Base-by-base conservation (phyloP, 2,797 vertebrate genomes). In the Hoplostethus atlanticus region DNA sequence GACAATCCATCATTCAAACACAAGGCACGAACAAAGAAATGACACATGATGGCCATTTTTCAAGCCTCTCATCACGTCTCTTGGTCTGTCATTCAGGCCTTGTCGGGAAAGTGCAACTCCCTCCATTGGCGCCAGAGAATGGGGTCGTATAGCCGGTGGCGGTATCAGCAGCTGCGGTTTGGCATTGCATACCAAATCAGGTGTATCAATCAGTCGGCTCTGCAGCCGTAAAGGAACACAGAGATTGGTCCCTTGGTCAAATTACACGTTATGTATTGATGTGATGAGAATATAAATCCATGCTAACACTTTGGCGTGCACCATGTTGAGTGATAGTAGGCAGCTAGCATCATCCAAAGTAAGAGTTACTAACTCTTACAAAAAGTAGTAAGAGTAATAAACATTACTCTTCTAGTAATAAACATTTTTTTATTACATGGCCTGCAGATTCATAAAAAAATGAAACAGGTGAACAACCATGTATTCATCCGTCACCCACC, bases 171-270 rank as follows among this genome's bases (percentile, higher is more conserved):
- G 71, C 28, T 15, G 34, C 16, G 12, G 12, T 53, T 53, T 65
- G 54, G 48, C 40, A 42, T 12, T 25, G 64, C 67, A 67, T 30
- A 68, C 63, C 54, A 15, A 16, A 76, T 77, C 30, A 69, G 67
- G 16, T 77, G 42, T 6, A 48, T 59, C 38, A 66, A 34, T 48
- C 46, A 54, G 57, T 0, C 48, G 31, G n/a, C 63, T 36, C 31
- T 56, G 34, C 44, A 52, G 66, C 1, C 1, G 12, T 50, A 11
- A 56, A 42, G 25, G 46, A 59, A 11, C 2, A 4, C 7, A 48
- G 51, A 12, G 15, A 6, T 34, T 34, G 34, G 34, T 6, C 34
- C 34, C 0, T 34, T 34, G 34, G 34, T 34, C 34, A 34, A 5
- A 4, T 34, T 4, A 34, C 34, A 4, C 21, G 21, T 21, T 21